Conservation (phyloP, 1,140 invertebrate genomes). For the Sycophaga agraensis region DNA sequence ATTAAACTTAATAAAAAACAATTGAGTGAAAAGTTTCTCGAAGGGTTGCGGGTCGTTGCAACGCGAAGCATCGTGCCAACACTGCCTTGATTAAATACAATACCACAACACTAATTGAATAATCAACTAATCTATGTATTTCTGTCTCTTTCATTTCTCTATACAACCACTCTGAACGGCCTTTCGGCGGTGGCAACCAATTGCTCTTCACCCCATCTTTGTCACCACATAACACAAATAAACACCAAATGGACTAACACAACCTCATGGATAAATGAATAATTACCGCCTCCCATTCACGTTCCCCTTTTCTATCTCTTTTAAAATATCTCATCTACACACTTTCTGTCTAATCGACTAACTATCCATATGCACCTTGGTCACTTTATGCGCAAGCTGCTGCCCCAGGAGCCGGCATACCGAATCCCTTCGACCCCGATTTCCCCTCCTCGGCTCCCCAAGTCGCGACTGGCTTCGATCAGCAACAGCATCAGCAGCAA, state of each 20-base stretch:
- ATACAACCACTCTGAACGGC: background rate
- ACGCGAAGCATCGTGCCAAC: slow-evolving; percentile 15
- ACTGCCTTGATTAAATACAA: slow-evolving; percentile 10
- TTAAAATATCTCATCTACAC: too few species aligned
- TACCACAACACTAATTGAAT: background rate
- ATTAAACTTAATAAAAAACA: background rate
- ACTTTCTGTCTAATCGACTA: slow-evolving; percentile 10
- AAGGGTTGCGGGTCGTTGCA: background rate
- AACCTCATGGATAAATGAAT: too few species aligned
- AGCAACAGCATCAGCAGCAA: slow-evolving; percentile 38
- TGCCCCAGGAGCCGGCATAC: slow-evolving; percentile 59
- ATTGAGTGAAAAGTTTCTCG: slow-evolving; percentile 14
- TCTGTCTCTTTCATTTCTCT: background rate
- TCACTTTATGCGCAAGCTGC: slow-evolving; percentile 67
- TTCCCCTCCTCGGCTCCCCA: slow-evolving; percentile 49
- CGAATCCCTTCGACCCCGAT: slow-evolving; percentile 62
- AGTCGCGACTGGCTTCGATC: slow-evolving; percentile 17
- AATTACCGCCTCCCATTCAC: too few species aligned
- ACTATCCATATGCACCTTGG: slow-evolving; percentile 39
- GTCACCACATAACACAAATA: background rate
- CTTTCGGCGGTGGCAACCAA: background rate
- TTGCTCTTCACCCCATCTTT: background rate
- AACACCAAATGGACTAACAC: background rate
- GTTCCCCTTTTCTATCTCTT: background rate
- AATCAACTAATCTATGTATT: slow-evolving; percentile 1